Percentiles rank a stretch among this genome's conserved stretches.
Conservation (phyloP, 2,797 vertebrate genomes). For the Amazona finschi region DNA sequence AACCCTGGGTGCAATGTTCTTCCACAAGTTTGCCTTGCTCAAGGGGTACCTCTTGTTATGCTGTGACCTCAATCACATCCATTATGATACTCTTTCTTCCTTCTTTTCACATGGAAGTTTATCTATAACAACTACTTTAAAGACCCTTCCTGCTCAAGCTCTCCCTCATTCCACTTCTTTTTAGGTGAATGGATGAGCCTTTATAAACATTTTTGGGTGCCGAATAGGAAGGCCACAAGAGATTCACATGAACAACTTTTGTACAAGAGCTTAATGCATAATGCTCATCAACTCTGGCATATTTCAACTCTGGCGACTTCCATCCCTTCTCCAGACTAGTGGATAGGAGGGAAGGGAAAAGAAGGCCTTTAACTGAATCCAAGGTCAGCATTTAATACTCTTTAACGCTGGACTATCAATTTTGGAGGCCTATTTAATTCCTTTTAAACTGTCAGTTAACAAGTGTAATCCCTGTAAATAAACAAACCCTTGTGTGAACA, state of each 20-base stretch:
- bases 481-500: constrained; percentile 24
- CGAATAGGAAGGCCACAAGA: neutral
- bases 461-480: constrained; percentile 41
- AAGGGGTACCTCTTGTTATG: accelerated
- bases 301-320: neutral
- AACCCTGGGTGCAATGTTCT: neutral
- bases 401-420: neutral
- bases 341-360: neutral
- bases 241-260: accelerated
- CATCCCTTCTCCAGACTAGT: neutral
- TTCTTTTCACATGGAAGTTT: neutral
- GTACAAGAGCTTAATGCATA: neutral
- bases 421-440: neutral
- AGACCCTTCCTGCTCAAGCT: neutral
- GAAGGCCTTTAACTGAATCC: neutral
- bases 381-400: neutral
- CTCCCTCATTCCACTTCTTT: neutral
- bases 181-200: neutral
- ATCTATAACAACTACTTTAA: neutral
- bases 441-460: constrained; percentile 30
- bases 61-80: neutral
- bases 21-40: neutral
- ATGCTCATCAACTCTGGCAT: neutral
- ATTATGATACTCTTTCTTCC: neutral
- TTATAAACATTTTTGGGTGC: neutral